phyloP scores from a whole-genome alignment of 2,113 vertebrate species.

The Salvelinus sp. region DNA sequence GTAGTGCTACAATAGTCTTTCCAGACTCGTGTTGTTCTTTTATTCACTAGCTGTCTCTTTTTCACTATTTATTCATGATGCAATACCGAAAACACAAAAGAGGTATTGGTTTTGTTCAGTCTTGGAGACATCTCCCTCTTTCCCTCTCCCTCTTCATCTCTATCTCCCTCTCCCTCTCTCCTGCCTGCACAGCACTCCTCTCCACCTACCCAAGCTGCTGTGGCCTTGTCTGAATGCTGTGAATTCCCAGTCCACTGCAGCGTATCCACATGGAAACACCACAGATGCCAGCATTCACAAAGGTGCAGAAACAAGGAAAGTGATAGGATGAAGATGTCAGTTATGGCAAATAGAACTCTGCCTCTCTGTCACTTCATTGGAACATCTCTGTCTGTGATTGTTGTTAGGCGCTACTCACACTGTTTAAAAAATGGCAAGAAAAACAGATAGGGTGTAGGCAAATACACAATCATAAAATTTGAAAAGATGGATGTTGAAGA shows the following conservation, averaged over 20 bases:
- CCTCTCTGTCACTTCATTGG: slow-evolving; percentile 70
- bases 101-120: not conserved
- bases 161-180: slow-evolving; percentile 29
- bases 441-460: not conserved
- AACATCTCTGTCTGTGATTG: slow-evolving; percentile 73
- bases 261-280: slow-evolving; percentile 77
- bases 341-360: slow-evolving; percentile 76
- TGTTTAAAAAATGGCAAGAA: not conserved
- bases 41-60: not conserved
- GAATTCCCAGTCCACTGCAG: slow-evolving; percentile 74
- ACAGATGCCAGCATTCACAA: slow-evolving; percentile 71
- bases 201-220: slow-evolving; percentile 66
- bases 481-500: not conserved
- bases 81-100: no score
- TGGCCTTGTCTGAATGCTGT: slow-evolving; percentile 72
- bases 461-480: not conserved
- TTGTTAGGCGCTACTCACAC: not conserved
- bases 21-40: not conserved
- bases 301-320: slow-evolving; percentile 58
- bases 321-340: slow-evolving; percentile 76
- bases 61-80: not conserved
- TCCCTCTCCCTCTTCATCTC: not conserved
- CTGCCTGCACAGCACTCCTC: slow-evolving; percentile 50
- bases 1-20: not conserved
- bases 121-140: not conserved